Evolutionary conservation across 1,140 invertebrate species (phyloP).

Genomic region (Zaprionus africanus): DNA sequence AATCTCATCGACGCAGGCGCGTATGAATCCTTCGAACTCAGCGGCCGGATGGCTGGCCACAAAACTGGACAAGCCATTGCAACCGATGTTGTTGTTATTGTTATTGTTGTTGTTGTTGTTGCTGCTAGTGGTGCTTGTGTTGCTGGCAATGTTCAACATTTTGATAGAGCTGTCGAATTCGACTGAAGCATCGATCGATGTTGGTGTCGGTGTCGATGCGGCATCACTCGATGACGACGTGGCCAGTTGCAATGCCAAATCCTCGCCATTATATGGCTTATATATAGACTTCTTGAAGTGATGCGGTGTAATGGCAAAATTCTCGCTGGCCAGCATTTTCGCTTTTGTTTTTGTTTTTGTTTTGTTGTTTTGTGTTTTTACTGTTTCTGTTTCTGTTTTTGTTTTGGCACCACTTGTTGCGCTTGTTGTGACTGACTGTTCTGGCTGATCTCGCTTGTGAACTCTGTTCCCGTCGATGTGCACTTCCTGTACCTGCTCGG

Average conservation of each 20-base stretch:
- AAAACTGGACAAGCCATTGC: conserved; percentile 54
- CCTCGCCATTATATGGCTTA: conserved; percentile 72
- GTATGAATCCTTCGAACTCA: conserved; percentile 90
- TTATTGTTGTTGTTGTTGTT: conserved; percentile 43
- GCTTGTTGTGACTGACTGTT: background rate
- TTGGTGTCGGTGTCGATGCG: conserved; percentile 19
- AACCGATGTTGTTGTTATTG: conserved; percentile 30
- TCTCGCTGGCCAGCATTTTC: conserved; percentile 80
- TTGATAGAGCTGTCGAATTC: conserved; percentile 57
- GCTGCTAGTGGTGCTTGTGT: conserved; percentile 33
- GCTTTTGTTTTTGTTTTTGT: background rate
- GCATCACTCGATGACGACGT: conserved; percentile 63
- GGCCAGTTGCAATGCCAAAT: conserved; percentile 64
- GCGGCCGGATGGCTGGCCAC: conserved; percentile 70
- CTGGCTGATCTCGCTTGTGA: conserved; percentile 15
- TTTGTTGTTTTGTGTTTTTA: background rate
- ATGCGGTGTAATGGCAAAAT: conserved; percentile 60
- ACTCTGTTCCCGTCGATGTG: conserved; percentile 23
- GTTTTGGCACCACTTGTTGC: conserved; percentile 55
- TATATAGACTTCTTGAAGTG: conserved; percentile 83
- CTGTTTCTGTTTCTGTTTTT: background rate
- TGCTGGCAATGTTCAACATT: conserved; percentile 49
- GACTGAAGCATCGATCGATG: conserved; percentile 31
- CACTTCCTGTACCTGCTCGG: conserved; percentile 18
- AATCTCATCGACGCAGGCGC: conserved; percentile 89